phyloP scores from a whole-genome alignment of 2,113 vertebrate genomes.

The Tetrax tetrax region DNA sequence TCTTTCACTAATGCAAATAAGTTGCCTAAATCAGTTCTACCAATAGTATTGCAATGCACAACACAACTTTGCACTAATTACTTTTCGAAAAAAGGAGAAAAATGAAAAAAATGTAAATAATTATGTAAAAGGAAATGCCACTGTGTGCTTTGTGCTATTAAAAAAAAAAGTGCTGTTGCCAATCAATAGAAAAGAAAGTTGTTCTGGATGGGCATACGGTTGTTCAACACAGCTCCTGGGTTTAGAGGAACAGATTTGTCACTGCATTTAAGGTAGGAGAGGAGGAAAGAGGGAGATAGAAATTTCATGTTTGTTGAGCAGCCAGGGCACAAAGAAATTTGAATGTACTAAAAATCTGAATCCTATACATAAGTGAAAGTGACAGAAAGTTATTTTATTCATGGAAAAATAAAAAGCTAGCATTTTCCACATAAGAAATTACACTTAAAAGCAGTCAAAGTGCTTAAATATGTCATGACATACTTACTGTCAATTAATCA shows the following conservation, averaged over 20 bases:
- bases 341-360: not conserved
- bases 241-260: not conserved
- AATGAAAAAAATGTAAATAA: not conserved
- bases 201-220: not conserved
- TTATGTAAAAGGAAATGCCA: not conserved
- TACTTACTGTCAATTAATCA: not conserved
- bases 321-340: not conserved
- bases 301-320: not conserved
- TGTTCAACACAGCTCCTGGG: not conserved
- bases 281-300: not conserved
- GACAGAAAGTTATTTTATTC: not conserved
- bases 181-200: not conserved
- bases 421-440: not conserved
- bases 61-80: not conserved
- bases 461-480: not conserved
- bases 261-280: not conserved
- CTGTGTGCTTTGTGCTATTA: not conserved
- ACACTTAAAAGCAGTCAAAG: not conserved
- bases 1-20: not conserved
- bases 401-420: not conserved
- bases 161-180: not conserved
- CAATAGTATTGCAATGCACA: not conserved
- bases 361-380: not conserved
- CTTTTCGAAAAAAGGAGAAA: not conserved
- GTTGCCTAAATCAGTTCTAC: not conserved